Base-by-base conservation (phyloP, 2,888 invertebrate species). In the Pachydiplax longipennis region DNA sequence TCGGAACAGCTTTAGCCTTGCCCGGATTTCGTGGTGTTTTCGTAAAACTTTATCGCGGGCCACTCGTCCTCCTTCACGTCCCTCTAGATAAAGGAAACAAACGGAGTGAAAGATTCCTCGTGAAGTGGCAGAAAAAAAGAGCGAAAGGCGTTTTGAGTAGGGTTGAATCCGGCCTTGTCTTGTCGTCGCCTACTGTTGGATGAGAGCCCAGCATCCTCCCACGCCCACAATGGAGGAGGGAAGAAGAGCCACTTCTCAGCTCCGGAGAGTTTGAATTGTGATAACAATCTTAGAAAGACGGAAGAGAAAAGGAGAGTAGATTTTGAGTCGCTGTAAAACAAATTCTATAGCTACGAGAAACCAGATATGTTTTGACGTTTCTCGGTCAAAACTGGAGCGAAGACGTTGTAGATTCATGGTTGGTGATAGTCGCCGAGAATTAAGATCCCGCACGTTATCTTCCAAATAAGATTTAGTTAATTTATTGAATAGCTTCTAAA, bases 101-200 rank as follows among this genome's bases (percentile, higher is more conserved):
- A 61, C 37, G 37, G n/a, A 61, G 31, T 37, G 37, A n/a, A n/a
- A 22, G 61, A 35, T 13, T 31, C 1, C 1, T 61, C 18, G 22
- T 31, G 61, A 37, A 53, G 58, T 25, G 8, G 22, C 12, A 31
- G 40, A 48, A 53, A 83, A 73, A 31, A 31, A 31, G 53, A 35
- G 53, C 31, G 53, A 48, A 31, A 25, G 58, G 53, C 82, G 22
- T 65, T 65, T n/a, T 18, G 83, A 58, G 83, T 35, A 53, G 31
- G 82, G 82, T 48, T 44, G 58, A 31, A 58, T 61, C 37, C 87
- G 87, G 58, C 87, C 87, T 87, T 87, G 87, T 61, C 61, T 87
- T 87, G 87, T 87, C 87, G 58, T 87, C 87, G 87, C 87, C 61
- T 58, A 35, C 13, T 65, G 18, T 40, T 81, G 87, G 87, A 58